Conservation (phyloP, 1,140 invertebrate genomes). For the Procambarus virginalis region DNA sequence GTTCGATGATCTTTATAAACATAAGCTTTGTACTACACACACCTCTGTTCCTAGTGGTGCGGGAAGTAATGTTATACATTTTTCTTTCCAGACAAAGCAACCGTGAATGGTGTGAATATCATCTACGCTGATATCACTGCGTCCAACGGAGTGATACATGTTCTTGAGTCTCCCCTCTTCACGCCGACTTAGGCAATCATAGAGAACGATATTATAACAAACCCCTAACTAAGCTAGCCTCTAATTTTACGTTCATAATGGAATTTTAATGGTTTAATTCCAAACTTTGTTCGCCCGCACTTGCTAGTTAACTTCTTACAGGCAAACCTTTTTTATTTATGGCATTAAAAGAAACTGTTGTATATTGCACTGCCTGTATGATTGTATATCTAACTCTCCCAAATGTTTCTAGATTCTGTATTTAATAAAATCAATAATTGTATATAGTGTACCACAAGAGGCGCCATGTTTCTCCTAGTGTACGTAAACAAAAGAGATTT, state of each 20-base stretch:
- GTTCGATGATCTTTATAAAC: too few species aligned
- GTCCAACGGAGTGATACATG: constrained; percentile 51
- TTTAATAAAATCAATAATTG: neutral
- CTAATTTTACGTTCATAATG: neutral
- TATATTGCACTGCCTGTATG: too few species aligned
- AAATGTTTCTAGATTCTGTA: too few species aligned
- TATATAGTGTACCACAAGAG: neutral
- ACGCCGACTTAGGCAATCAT: constrained; percentile 34
- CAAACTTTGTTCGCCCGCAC: neutral
- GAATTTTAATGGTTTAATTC: neutral
- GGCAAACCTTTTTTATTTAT: neutral
- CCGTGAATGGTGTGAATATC: constrained; percentile 30
- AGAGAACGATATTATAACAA: constrained; percentile 9
- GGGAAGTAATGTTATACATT: neutral
- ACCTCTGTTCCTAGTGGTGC: too few species aligned
- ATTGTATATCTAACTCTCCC: too few species aligned
- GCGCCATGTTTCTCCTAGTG: neutral
- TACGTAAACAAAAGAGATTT: too few species aligned
- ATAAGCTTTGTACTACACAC: too few species aligned
- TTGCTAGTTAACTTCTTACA: neutral
- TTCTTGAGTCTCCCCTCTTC: constrained; percentile 54
- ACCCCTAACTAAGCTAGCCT: neutral
- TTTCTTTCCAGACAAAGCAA: constrained; percentile 27
- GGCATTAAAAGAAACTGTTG: too few species aligned
- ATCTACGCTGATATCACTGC: constrained; percentile 50